Evolutionary conservation across 2,888 invertebrate species (phyloP).

Genomic region (Chironomus tentans): DNA sequence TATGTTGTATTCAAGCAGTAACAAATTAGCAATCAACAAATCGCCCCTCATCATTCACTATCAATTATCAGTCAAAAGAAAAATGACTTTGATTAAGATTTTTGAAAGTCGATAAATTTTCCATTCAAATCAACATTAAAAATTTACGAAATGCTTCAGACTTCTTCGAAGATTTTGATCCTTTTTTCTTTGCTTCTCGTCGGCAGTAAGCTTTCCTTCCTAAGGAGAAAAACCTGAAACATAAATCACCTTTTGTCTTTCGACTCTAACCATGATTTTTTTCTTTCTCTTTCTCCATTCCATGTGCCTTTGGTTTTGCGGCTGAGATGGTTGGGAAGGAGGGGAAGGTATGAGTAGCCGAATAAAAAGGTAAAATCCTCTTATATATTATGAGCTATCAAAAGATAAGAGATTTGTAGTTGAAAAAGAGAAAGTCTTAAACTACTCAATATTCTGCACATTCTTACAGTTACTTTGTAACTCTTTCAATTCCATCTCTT

Average conservation of each 20-base stretch:
- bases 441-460: neutral
- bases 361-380: conserved; percentile 1
- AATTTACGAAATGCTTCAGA: neutral
- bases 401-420: conserved; percentile 5
- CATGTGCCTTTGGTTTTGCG: neutral
- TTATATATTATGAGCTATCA: neutral
- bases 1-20: too few relatives aligned
- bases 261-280: too few relatives aligned
- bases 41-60: neutral
- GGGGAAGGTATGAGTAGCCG: neutral
- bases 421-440: neutral
- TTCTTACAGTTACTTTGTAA: neutral
- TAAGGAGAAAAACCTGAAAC: neutral
- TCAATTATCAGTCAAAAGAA: neutral
- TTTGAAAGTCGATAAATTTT: neutral
- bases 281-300: neutral
- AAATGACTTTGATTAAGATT: neutral
- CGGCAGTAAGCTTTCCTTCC: neutral
- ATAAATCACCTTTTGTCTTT: conserved; percentile 10
- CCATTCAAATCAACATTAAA: neutral
- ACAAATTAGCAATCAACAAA: too few relatives aligned
- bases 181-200: neutral
- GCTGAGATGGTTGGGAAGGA: neutral
- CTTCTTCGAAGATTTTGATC: neutral
- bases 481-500: neutral